phyloP scores from a whole-genome alignment of 2,888 invertebrate species.

The Ichneumoninae sp. region DNA sequence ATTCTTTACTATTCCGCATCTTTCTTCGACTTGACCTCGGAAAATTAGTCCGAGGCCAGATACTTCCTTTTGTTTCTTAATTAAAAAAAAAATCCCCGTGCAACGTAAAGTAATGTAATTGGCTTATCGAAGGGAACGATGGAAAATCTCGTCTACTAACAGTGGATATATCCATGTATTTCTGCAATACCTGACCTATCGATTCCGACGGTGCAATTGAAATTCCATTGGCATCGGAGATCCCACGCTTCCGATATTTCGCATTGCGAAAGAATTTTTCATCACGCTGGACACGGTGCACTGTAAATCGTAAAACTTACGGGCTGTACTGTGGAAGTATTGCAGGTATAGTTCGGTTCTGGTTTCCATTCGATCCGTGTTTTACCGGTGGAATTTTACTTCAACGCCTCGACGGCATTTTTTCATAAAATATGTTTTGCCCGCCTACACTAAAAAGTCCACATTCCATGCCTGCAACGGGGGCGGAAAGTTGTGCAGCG shows the following conservation, averaged over 20 bases:
- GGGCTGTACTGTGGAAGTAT: background rate
- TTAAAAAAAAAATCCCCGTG: background rate
- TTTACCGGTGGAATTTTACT: background rate
- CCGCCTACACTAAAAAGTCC: no score
- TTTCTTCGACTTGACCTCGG: background rate
- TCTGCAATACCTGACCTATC: slow-evolving; percentile 24
- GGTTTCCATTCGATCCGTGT: background rate
- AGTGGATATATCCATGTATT: background rate
- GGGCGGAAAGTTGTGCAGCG: no score
- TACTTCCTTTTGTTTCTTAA: background rate
- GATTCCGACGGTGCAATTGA: slow-evolving; percentile 43
- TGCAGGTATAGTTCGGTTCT: no score
- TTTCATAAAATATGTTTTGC: background rate
- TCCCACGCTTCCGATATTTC: slow-evolving; percentile 30
- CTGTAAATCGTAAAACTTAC: slow-evolving; percentile 20
- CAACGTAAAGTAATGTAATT: slow-evolving; percentile 41
- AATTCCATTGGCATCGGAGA: slow-evolving; percentile 55
- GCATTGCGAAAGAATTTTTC: slow-evolving; percentile 61
- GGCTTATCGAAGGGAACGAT: background rate
- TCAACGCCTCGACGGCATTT: background rate
- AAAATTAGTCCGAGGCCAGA: background rate
- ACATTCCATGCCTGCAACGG: no score
- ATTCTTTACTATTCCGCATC: background rate
- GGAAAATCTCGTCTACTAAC: background rate
- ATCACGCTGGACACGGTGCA: slow-evolving; percentile 42